These are phyloP conservation scores for Zygothrica quintamaculata DNA, from an alignment of 2,888 invertebrate genomes.

Conservation along the genomic window DNA sequence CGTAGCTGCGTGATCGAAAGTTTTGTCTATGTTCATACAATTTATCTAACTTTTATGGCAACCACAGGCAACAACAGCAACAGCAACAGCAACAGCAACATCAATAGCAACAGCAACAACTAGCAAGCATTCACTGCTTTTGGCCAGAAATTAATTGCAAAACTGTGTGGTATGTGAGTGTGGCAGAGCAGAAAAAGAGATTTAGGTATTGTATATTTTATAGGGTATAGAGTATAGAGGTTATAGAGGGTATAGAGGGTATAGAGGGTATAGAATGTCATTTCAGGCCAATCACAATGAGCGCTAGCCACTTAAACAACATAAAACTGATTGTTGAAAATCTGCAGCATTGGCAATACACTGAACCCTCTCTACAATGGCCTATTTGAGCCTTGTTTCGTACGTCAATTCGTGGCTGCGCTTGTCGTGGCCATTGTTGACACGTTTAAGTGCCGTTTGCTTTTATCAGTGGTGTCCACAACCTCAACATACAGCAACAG, in stretches of 20 bases:
- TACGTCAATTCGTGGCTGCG: conserved; percentile 69
- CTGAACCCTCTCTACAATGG: conserved; percentile 16
- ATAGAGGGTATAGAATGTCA: conserved; percentile 5
- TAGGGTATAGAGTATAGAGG: conserved; percentile 1
- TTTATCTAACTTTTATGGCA: conserved; percentile 79
- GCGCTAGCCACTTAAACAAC: conserved; percentile 73
- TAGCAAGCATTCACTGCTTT: conserved; percentile 54
- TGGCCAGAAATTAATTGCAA: conserved; percentile 78
- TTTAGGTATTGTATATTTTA: too few species aligned
- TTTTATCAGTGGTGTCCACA: conserved; percentile 69
- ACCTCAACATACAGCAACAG: conserved; percentile 30
- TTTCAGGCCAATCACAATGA: conserved; percentile 70
- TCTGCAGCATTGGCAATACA: conserved; percentile 59
- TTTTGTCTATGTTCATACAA: conserved; percentile 74
- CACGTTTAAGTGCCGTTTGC: conserved; percentile 80
- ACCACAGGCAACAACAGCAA: conserved; percentile 54
- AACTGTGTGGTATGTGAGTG: conserved; percentile 62
- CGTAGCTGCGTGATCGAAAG: conserved; percentile 75
- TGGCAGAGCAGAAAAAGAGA: conserved; percentile 3
- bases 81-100: conserved; percentile 42
- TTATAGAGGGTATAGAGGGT: neutral
- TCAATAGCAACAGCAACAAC: too few species aligned
- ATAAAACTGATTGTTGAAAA: conserved; percentile 79
- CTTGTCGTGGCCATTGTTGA: conserved; percentile 76
- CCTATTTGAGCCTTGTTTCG: conserved; percentile 57